Percentiles rank a stretch among this genome's conserved stretches.
phyloP scores from a whole-genome alignment of 2,113 vertebrate species.

The Ardeotis arabs region DNA sequence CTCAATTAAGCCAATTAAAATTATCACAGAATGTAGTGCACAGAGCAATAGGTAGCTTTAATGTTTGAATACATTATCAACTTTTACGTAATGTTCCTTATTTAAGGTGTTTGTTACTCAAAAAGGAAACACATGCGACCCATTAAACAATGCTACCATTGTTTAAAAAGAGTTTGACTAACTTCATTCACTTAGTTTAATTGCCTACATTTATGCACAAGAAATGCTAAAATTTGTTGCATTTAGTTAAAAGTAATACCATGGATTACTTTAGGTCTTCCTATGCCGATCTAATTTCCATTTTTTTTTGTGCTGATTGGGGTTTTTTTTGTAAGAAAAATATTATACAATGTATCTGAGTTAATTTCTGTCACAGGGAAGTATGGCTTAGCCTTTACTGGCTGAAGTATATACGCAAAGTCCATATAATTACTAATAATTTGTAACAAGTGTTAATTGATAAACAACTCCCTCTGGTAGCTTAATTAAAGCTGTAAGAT shows the following conservation, averaged over 20 bases:
- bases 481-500: slow-evolving; percentile 86
- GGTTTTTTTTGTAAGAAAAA: slow-evolving; percentile 1
- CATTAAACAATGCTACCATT: neutral
- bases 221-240: neutral
- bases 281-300: neutral
- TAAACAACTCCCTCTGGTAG: slow-evolving; percentile 86
- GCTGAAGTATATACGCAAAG: slow-evolving; percentile 69
- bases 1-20: slow-evolving; percentile 90
- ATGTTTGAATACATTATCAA: slow-evolving; percentile 81
- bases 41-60: slow-evolving; percentile 80
- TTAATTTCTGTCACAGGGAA: slow-evolving; percentile 50
- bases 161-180: neutral
- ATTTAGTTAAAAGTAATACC: neutral
- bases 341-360: neutral
- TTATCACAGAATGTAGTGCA: slow-evolving; percentile 80
- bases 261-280: slow-evolving; percentile 36
- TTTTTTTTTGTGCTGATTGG: neutral
- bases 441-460: slow-evolving; percentile 91
- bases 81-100: slow-evolving; percentile 74
- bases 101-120: slow-evolving; percentile 68
- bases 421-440: slow-evolving; percentile 89
- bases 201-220: neutral
- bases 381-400: slow-evolving; percentile 62
- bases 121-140: slow-evolving; percentile 41
- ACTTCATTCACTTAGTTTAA: neutral